phyloP scores from a whole-genome alignment of 30 jellyfish, hydroid and myxozoan species.

The Nemopilema nomurai region DNA sequence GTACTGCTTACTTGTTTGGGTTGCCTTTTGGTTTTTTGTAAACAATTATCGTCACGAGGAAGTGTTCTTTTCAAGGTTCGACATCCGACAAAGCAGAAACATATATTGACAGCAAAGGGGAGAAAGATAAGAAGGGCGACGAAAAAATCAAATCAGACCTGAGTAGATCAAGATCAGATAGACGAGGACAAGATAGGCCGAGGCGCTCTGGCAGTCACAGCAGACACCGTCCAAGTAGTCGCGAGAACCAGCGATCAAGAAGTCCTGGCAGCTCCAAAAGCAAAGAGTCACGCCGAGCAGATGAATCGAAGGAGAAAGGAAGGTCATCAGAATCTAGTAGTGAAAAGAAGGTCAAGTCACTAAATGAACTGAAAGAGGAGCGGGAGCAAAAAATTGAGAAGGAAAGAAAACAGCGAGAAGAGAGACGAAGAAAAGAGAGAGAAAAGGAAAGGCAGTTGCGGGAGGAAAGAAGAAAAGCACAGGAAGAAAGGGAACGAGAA shows the following conservation, averaged over 20 bases:
- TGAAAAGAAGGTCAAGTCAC: conserved; percentile 39
- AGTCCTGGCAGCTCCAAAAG: conserved; percentile 47
- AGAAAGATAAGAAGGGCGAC: conserved; percentile 3
- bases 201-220: conserved; percentile 43
- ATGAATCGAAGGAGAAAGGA: conserved; percentile 40
- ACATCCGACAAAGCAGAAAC: not conserved
- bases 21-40: not conserved
- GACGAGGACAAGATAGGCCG: conserved; percentile 26
- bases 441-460: conserved; percentile 85
- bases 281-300: conserved; percentile 25
- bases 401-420: conserved; percentile 76
- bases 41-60: not conserved
- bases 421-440: conserved; percentile 76
- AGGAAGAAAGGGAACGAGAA: conserved; percentile 87
- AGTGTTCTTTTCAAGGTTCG: not conserved
- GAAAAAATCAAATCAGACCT: conserved; percentile 43
- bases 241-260: conserved; percentile 29
- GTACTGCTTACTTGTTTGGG: too few species aligned
- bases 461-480: conserved; percentile 86
- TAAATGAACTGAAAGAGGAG: conserved; percentile 65
- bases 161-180: conserved; percentile 12
- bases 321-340: conserved; percentile 14
- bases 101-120: conserved; percentile 9
- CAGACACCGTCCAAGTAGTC: conserved; percentile 58
- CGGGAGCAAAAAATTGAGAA: conserved; percentile 70